Percentiles rank a stretch among this genome's conserved stretches.
Evolutionary conservation across 1,140 invertebrate genomes (phyloP).

Genomic region (Sesamia nonagrioides): DNA sequence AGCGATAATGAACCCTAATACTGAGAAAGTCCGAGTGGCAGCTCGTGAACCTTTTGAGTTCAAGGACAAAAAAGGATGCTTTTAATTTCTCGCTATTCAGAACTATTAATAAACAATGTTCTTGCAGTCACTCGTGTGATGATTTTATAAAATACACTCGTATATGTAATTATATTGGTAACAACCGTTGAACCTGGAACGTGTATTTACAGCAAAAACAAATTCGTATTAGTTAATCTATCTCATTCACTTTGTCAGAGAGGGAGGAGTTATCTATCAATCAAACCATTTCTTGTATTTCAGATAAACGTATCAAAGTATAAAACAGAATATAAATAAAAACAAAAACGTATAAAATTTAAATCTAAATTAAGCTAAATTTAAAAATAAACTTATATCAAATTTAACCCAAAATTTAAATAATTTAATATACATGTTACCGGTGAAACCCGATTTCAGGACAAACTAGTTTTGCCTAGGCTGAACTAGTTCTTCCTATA

Average conservation of each 20-base stretch:
- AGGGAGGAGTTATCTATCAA: not conserved
- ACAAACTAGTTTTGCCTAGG: too few species aligned
- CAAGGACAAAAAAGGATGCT: constrained; percentile 51
- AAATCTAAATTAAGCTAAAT: too few species aligned
- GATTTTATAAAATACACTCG: not conserved
- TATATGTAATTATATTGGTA: not conserved
- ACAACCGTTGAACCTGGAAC: not conserved
- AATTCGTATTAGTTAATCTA: not conserved
- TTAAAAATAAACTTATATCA: too few species aligned
- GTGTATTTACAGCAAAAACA: not conserved
- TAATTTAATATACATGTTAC: too few species aligned
- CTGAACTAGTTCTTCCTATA: too few species aligned
- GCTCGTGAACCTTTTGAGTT: constrained; percentile 39
- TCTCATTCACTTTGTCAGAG: not conserved
- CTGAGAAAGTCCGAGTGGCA: not conserved
- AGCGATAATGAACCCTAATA: constrained; percentile 25
- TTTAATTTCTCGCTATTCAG: not conserved
- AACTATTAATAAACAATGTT: not conserved
- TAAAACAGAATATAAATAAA: too few species aligned
- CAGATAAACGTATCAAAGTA: not conserved
- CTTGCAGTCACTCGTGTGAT: not conserved
- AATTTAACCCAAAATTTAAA: too few species aligned
- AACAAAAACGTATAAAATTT: too few species aligned
- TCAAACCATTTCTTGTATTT: not conserved
- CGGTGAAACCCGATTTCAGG: too few species aligned